phyloP scores from a whole-genome alignment of 23 tunicate genomes.

The Clavelina lepadiformis region DNA sequence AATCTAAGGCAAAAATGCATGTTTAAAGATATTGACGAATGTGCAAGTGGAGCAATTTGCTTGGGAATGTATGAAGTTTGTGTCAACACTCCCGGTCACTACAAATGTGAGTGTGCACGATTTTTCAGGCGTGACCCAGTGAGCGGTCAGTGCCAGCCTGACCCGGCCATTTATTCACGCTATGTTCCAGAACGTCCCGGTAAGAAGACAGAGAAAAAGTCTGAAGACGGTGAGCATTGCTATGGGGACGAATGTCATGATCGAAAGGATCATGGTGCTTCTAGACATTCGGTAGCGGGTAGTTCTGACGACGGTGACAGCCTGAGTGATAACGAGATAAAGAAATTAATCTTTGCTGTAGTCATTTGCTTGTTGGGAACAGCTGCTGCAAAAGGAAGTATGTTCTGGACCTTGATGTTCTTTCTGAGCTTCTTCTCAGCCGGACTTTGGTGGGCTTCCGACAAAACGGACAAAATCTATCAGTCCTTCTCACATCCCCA shows the following conservation, averaged over 20 bases:
- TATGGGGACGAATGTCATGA: slow-evolving; percentile 25
- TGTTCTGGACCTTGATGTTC: slow-evolving; percentile 87
- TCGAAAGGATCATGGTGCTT: slow-evolving; percentile 30
- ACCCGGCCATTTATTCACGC: slow-evolving; percentile 87
- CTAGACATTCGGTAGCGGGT: slow-evolving; percentile 10
- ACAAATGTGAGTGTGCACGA: slow-evolving; percentile 93
- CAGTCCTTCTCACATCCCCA: slow-evolving; percentile 26
- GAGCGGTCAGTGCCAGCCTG: slow-evolving; percentile 92
- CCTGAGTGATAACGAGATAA: slow-evolving; percentile 71
- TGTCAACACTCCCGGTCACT: slow-evolving; percentile 92
- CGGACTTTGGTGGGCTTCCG: slow-evolving; percentile 93
- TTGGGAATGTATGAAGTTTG: slow-evolving; percentile 96
- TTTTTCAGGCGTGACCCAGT: slow-evolving; percentile 89
- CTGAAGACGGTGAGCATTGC: slow-evolving; percentile 7
- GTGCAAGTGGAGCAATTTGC: slow-evolving; percentile 95
- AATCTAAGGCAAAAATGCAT: no score
- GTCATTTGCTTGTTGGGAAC: slow-evolving; percentile 94
- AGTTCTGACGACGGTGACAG: slow-evolving; percentile 38
- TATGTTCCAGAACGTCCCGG: slow-evolving; percentile 31
- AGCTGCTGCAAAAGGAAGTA: slow-evolving; percentile 78
- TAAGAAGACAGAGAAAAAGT: slow-evolving; percentile 37
- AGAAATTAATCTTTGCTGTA: slow-evolving; percentile 69
- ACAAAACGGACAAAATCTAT: slow-evolving; percentile 69
- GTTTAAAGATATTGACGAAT: slow-evolving; percentile 86
- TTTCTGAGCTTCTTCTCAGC: slow-evolving; percentile 55